Evolutionary conservation across 2,113 vertebrate species (phyloP), one percentile per base, ranked within the genome.

Genomic region (Ctenomys sociabilis): DNA sequence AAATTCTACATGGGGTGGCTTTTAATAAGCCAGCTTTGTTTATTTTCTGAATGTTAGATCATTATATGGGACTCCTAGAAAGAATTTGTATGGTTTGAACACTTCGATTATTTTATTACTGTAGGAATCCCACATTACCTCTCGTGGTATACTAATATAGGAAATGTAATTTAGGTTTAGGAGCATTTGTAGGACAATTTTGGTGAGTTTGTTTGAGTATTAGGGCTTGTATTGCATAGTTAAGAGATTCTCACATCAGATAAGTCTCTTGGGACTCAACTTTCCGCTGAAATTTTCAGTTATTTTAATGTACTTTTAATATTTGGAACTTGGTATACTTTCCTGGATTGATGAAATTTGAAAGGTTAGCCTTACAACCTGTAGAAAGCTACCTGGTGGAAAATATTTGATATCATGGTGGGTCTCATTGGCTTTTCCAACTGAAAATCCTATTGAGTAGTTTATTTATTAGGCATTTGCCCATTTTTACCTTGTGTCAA

Each of bases 11-110:
- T 32, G 57, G 52, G 66, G 45, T 94, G 40, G 57, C 64, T 95
- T 94, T 89, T 88, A 94, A 72, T 95, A 94, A 95, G 63, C 61
- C 84, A 63, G 26, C 40, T 82, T 95, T 93, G 66, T 57, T 95
- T 95, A 45, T 22, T 85, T 96, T 97, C 57, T 88, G 14, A 92
- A 83, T 45, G 61, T 82, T 85, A 93, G 84, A 85, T 14, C 19
- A 87, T 77, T 93, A 68, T 61, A 70, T 52, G 57, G 70, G 22
- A 81, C 87, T 61, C 54, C 59, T 90, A 85, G 59, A 92, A 84
- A 85, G 94, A 94, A 64, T 22, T 1, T 45, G n/a, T 19, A 28
- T 88, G 64, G 37, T 37, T 54, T 17, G 43, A 84, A 13, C 57
- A 28, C 64, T 83, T 45, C 40, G 35, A 70, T 82, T 89, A 43